Base-by-base conservation (phyloP, 2,888 invertebrate genomes). In the Orthosia cruda region DNA sequence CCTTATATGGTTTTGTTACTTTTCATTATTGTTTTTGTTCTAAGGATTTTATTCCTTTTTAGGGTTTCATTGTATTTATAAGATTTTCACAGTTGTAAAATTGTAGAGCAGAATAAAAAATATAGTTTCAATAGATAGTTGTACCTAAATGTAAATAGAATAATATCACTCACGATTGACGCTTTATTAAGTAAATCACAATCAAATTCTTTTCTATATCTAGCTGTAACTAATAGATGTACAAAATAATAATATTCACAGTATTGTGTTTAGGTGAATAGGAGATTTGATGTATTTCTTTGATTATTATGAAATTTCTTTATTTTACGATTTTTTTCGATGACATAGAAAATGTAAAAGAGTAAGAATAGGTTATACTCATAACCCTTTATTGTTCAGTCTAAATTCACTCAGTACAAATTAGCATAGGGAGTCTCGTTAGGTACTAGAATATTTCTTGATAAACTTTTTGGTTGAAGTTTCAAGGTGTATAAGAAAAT, bases 181-280 rank as follows among this genome's bases (percentile, higher is more conserved):
- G 91, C 91, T 91, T 91, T 91, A 91, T 85, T 88, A 88, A 82
- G 70, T 84, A 87, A 88, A 88, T 85, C 91, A 91, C 91, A 57
- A 85, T 89, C 81, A 87, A 89, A 88, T 87, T 87, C 83, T 88
- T 87, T 89, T 84, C 80, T 85, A 86, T 74, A 75, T 57, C 72
- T 87, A 86, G 84, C 26, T 80, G 69, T 85, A 80, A 85, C 54
- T 54, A 59, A 75, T 81, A 82, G 80, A 85, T 74, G 75, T 87
- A 85, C 77, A 75, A 87, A 76, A 74, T 74, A 58, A 63, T 77
- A 75, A 73, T 81, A 84, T 78, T 75, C 79, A 67, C 58, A 71
- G n/a, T 81, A n/a, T 71, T 69, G 59, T 69, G 74, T 80, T 74
- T 77, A 72, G 57, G 23, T 69, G n/a, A 40, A 70, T 77, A 77